Base-by-base conservation (phyloP, 2,797 vertebrate species). In the Cephalopachus bancanus region DNA sequence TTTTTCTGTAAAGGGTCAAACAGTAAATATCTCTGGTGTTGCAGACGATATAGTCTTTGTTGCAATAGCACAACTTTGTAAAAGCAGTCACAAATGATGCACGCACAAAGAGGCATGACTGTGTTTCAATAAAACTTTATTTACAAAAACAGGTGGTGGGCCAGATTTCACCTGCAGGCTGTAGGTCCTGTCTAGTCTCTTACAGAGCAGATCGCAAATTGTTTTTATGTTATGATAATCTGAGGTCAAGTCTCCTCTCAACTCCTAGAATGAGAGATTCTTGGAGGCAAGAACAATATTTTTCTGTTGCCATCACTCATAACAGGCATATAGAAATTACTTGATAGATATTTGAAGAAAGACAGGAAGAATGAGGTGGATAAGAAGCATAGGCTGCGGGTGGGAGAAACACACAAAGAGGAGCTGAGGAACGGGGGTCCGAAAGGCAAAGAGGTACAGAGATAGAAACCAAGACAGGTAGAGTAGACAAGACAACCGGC, bases 231-330 rank as follows among this genome's bases (percentile, higher is more conserved):
- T 33, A 20, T 28, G 10, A 14, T 57, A 80, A 72, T 62, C 30
- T 44, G 33, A 85, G 10, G 59, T 76, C 51, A 60, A 22, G 81
- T 44, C 14, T 83, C 62, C 79, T 83, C 69, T 95, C 89, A 24
- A 8, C 60, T 89, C 92, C 28, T 17, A 83, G 49, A 96, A 87
- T 83, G 84, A 87, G 93, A 79, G 37, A 65, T 69, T 87, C 37
- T 24, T 89, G 60, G n/a, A n/a, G 65, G 51, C 9, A 57, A 80
- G 44, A 72, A 89, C 62, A 53, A 30, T 17, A 78, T 59, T 69
- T 83, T 83, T 90, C 80, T 87, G 26, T 78, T 86, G 49, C 28
- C 5, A 28, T 87, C 17, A 19, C 26, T 96, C 26, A 33, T 10
- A 91, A 57, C 1, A 83, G 30, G 14, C 10, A 17, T 16, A 26